phyloP scores from a whole-genome alignment of 2,797 vertebrate species.

The Sitta carolinensis region DNA sequence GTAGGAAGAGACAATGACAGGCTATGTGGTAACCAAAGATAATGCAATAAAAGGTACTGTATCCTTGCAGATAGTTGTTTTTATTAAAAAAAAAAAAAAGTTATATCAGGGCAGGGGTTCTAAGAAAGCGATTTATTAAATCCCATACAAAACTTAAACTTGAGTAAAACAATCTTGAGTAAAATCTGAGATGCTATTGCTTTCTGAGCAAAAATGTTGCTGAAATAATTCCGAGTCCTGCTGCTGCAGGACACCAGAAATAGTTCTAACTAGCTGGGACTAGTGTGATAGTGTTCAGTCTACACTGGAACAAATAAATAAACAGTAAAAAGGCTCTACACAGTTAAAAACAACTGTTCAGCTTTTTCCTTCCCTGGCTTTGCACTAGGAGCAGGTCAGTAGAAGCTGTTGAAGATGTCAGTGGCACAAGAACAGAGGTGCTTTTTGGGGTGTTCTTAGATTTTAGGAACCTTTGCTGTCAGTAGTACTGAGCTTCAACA shows the following conservation, averaged over 20 bases:
- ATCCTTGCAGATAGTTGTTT: neutral
- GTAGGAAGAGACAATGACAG: constrained; percentile 1
- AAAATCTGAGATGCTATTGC: neutral
- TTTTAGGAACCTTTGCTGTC: neutral
- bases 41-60: neutral
- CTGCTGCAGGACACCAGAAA: neutral
- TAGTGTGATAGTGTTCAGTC: neutral
- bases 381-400: neutral
- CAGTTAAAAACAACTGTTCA: neutral
- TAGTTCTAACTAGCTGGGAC: neutral
- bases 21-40: neutral
- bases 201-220: neutral
- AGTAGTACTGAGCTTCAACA: neutral
- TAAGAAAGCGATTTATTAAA: neutral
- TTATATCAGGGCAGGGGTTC: neutral
- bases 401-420: neutral
- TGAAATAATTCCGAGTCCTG: neutral
- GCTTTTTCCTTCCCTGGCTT: neutral
- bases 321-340: neutral
- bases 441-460: neutral
- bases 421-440: neutral
- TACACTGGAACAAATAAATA: neutral
- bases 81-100: neutral
- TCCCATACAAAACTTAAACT: neutral
- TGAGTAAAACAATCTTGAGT: neutral